Evolutionary conservation across 2,888 invertebrate genomes (phyloP).

Genomic region (Acrobasis repandana): DNA sequence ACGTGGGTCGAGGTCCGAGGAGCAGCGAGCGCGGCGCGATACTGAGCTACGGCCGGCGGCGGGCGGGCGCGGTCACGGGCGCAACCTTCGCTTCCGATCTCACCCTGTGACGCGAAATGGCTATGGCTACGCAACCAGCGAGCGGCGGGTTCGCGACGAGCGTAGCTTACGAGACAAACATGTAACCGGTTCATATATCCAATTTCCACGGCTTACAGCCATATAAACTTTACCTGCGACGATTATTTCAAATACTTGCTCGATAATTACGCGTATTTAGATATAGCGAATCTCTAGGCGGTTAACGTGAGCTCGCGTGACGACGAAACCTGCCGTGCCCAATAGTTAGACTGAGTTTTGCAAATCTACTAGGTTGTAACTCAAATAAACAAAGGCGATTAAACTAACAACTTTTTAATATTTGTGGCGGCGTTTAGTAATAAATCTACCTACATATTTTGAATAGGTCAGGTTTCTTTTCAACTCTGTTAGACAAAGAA

Average conservation of each 20-base stretch:
- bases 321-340: conserved; percentile 63
- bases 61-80: conserved; percentile 78
- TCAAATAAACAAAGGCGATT: conserved; percentile 57
- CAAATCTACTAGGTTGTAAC: conserved; percentile 54
- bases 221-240: background rate
- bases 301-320: conserved; percentile 60
- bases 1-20: conserved; percentile 62
- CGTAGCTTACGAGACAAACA: conserved; percentile 43
- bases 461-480: background rate
- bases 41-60: conserved; percentile 62
- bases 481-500: background rate
- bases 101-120: conserved; percentile 65
- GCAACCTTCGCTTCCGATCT: conserved; percentile 77
- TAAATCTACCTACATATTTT: background rate
- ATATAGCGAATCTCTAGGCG: conserved; percentile 37
- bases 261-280: conserved; percentile 34
- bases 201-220: conserved; percentile 4
- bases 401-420: conserved; percentile 60
- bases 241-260: background rate
- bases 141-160: conserved; percentile 38
- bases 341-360: conserved; percentile 67
- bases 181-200: conserved; percentile 26
- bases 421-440: conserved; percentile 14
- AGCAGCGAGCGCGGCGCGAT: conserved; percentile 70
- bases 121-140: conserved; percentile 50